Base-by-base conservation (phyloP, 2,113 vertebrate genomes). In the Anoura caudifer region DNA sequence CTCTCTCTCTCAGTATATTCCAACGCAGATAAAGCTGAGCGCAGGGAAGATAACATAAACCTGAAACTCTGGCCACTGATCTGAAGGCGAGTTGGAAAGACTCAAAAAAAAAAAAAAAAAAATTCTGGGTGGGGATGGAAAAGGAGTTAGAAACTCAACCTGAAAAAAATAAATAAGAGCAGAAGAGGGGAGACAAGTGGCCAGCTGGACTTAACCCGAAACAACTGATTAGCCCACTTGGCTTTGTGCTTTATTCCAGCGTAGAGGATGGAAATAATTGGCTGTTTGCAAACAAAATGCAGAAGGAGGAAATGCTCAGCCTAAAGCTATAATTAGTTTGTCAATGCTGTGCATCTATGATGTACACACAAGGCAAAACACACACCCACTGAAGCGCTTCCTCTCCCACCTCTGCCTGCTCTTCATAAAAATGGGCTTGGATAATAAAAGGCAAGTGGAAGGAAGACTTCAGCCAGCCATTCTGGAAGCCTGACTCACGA, bases 271-370 rank as follows among this genome's bases (percentile, higher is more conserved):
- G 80, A 97, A 83, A 56, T 81, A 98, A 98, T 93, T 93, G 84
- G 52, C 75, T 98, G 87, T 98, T 98, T 97, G 96, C 85, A 98
- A 97, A 98, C 87, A 97, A 70, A 95, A 96, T 26, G 76, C 22
- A 89, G 56, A 79, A 90, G 77, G 56, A 97, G 91, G 59, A 96
- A 98, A 94, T 19, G 7, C 31, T 98, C 47, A 41, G 61, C 54
- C 93, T 96, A 80, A 97, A 96, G 98, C 56, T 73, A 3, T 95
- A 98, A 97, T 97, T 96, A 96, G n/a, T 72, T 52, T 97, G 93
- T 96, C 95, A 86, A 38, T 26, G 77, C 67, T 45, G 41, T 76
- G 67, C 20, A 15, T 75, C 87, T 86, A 8, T 92, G 94, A 72
- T 76, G 83, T 86, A 31, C 52, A 50, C 36, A 63, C 41, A 90